These are phyloP conservation scores for Phyllotis vaccarum DNA, from an alignment of 2,797 vertebrate species.

Conservation along the genomic window DNA sequence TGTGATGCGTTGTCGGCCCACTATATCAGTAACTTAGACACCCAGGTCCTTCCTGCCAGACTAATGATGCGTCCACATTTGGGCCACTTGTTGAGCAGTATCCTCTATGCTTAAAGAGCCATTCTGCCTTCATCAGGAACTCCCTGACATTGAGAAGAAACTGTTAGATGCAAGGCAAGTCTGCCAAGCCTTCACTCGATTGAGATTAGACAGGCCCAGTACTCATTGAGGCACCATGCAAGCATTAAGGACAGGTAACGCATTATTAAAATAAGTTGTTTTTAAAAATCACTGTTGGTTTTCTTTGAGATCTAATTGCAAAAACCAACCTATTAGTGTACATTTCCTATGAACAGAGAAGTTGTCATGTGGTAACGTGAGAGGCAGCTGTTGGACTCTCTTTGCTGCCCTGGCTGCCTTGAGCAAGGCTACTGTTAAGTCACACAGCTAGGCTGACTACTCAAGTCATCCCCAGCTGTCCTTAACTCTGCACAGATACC, in stretches of 20 bases:
- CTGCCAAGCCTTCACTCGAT: neutral
- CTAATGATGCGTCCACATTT: neutral
- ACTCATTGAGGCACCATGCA: neutral
- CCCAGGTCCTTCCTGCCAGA: neutral
- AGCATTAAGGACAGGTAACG: too few species aligned
- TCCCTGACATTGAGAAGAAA: neutral
- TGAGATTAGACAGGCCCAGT: neutral
- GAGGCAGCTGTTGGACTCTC: neutral
- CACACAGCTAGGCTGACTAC: neutral
- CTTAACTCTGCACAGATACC: neutral
- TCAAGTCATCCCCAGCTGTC: neutral
- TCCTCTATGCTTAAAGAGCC: neutral
- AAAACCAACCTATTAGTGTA: neutral
- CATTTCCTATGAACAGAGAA: neutral
- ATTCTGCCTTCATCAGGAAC: neutral
- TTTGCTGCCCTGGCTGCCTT: neutral
- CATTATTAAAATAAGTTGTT: neutral
- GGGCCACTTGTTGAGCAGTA: fast-evolving
- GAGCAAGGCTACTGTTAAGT: neutral
- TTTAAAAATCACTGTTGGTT: neutral
- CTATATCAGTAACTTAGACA: neutral
- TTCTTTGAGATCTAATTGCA: neutral
- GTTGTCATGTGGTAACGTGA: neutral
- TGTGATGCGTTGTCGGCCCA: neutral
- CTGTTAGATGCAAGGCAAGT: neutral